These are phyloP conservation scores for Lasioglossum malachurum DNA, from an alignment of 2,888 invertebrate genomes.

Conservation along the genomic window DNA sequence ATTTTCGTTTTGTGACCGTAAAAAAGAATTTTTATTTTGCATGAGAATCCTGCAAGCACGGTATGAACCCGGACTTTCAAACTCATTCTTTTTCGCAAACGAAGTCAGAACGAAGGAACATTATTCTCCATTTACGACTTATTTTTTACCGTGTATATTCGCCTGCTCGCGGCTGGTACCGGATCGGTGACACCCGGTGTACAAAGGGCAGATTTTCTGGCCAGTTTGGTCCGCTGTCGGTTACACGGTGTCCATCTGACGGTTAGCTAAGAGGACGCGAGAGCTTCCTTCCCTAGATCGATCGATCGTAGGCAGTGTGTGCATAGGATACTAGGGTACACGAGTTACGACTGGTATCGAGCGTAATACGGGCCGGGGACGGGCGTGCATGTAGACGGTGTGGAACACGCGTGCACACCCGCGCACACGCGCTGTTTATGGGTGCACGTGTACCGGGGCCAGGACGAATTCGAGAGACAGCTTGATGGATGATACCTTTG, in stretches of 20 bases:
- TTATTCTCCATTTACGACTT: no score
- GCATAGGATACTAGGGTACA: constrained; percentile 45
- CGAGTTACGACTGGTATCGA: constrained; percentile 44
- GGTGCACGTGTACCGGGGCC: constrained; percentile 49
- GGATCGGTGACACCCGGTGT: background rate
- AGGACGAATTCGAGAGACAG: constrained; percentile 69
- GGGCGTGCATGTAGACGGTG: constrained; percentile 15
- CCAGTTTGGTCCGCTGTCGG: background rate
- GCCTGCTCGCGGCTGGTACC: no score
- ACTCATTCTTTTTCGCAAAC: no score
- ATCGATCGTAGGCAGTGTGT: constrained; percentile 58
- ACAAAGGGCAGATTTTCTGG: background rate
- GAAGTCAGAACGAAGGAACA: no score
- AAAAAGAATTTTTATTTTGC: no score
- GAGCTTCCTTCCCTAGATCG: constrained; percentile 60
- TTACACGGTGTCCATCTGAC: constrained; percentile 5
- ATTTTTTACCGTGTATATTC: no score
- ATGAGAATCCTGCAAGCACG: no score
- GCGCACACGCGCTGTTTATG: constrained; percentile 44
- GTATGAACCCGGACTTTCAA: no score
- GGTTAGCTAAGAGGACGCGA: constrained; percentile 34
- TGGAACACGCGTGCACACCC: background rate
- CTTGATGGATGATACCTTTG: constrained; percentile 75
- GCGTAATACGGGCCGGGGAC: constrained; percentile 34
- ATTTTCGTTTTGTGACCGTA: no score